Evolutionary conservation across 2,113 vertebrate species (phyloP), one percentile per base, ranked within the genome.

Genomic region (Chitala chitala): DNA sequence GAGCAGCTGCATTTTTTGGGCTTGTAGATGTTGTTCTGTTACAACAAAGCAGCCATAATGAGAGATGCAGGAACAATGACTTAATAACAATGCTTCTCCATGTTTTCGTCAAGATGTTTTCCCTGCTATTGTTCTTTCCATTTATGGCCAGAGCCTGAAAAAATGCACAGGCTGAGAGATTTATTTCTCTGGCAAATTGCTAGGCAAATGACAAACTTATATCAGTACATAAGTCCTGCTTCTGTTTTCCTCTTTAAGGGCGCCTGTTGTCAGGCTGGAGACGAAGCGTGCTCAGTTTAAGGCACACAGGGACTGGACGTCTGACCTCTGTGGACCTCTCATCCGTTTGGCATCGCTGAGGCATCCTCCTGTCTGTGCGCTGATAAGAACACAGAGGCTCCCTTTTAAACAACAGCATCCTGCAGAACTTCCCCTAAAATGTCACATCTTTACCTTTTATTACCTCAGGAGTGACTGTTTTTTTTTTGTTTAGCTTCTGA

Each of bases 321-420:
- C 46, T 59, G 54, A 75, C 71, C 74, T 68, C 33, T n/a, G 29
- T 13, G 10, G 44, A 65, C 29, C 44, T n/a, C 6, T 5, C 40
- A 24, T 20, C 17, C 53, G 33, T 73, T 69, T 63, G 51, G 54
- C 66, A 69, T 48, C 15, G 38, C 40, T 36, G 2, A 70, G 61
- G 58, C 33, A 76, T 76, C 74, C 74, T 71, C 44, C 76, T 78
- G 75, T 71, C 24, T 38, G 54, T 55, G 13, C 64, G 36, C 69
- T 77, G 76, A 81, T 79, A 81, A 81, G 79, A 69, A n/a, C 42
- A 71, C 33, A 22, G 17, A 71, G 72, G 17, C 59, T 69, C 36
- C 72, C 42, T 75, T 79, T 75, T 42, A 75, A 71, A 54, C 66
- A 56, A 42, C n/a, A 65, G 44, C 74, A 79, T 84, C 81, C 84